These are phyloP conservation scores for Ciconia stormi DNA, from an alignment of 2,113 vertebrate species.

Conservation along the genomic window DNA sequence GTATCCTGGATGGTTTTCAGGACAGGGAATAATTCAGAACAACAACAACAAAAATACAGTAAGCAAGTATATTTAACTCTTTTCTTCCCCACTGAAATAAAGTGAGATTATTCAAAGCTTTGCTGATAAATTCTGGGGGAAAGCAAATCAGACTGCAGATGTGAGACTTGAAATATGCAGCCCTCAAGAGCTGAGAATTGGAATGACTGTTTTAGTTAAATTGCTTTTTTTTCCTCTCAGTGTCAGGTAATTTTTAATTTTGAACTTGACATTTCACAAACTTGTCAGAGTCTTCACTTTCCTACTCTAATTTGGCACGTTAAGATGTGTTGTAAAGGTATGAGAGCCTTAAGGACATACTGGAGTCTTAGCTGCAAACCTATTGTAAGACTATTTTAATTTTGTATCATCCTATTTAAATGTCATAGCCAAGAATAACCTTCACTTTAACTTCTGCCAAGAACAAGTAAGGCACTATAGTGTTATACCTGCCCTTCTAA, in stretches of 20 bases:
- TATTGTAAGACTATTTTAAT: not conserved
- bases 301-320: not conserved
- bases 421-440: not conserved
- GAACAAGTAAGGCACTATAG: not conserved
- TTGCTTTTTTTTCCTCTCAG: not conserved
- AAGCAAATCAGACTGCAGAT: not conserved
- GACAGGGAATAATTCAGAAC: conserved; percentile 14
- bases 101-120: not conserved
- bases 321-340: not conserved
- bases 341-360: not conserved
- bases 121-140: not conserved
- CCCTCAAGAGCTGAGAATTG: not conserved
- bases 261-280: not conserved
- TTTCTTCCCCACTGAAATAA: not conserved
- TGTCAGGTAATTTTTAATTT: not conserved
- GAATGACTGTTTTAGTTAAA: not conserved
- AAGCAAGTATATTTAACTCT: not conserved
- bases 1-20: conserved; percentile 14
- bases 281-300: not conserved
- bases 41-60: not conserved
- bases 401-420: not conserved
- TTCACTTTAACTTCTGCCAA: not conserved
- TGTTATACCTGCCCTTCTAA: not conserved
- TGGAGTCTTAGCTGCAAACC: not conserved
- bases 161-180: not conserved